Evolutionary conservation across 2,888 invertebrate species (phyloP).

Genomic region (Xylota segnis): DNA sequence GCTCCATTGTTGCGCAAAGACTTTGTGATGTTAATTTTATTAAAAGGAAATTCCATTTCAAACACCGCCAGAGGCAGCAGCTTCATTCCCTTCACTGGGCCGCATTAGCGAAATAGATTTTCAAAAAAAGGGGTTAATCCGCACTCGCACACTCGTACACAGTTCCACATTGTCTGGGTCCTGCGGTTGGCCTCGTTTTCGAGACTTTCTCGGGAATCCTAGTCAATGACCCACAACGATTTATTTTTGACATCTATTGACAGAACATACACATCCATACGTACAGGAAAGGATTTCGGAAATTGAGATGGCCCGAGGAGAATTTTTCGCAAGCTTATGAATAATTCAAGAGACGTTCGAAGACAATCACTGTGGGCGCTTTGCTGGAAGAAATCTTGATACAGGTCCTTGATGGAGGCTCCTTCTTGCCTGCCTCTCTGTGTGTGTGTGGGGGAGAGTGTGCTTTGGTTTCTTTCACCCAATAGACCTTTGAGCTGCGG

Average conservation of each 20-base stretch:
- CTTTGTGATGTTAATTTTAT: constrained; percentile 56
- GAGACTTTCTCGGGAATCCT: constrained; percentile 12
- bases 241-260: constrained; percentile 49
- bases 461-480: not conserved
- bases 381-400: constrained; percentile 22
- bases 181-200: constrained; percentile 10
- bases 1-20: constrained; percentile 24
- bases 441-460: not conserved
- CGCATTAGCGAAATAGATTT: constrained; percentile 27
- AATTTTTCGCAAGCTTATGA: constrained; percentile 45
- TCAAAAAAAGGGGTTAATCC: constrained; percentile 54
- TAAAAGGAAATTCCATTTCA: constrained; percentile 48
- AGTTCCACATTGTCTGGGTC: not conserved
- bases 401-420: constrained; percentile 1
- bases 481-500: constrained; percentile 29
- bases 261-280: not conserved
- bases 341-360: constrained; percentile 52
- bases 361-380: constrained; percentile 44
- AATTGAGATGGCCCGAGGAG: constrained; percentile 50
- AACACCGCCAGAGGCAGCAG: constrained; percentile 24
- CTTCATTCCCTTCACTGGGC: constrained; percentile 1
- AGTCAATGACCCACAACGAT: constrained; percentile 51
- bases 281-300: constrained; percentile 36
- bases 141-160: constrained; percentile 27
- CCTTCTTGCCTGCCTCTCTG: not conserved